These are phyloP conservation scores for Nephila pilipes DNA, from an alignment of 1,140 invertebrate genomes.

Conservation along the genomic window DNA sequence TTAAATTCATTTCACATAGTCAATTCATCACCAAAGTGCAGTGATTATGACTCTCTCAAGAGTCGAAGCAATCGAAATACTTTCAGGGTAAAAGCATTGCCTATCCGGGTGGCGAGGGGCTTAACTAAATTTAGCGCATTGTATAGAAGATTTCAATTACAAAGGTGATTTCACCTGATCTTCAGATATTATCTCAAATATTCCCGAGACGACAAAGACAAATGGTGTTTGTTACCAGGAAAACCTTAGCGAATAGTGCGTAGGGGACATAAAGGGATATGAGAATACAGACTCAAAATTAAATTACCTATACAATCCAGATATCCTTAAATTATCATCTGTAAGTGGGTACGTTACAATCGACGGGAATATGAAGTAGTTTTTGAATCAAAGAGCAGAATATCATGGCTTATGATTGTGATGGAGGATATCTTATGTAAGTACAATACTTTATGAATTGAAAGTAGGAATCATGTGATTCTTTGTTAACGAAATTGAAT, in stretches of 20 bases:
- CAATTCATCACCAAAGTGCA: neutral
- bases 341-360: no score
- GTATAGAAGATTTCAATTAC: neutral
- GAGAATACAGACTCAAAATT: neutral
- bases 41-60: neutral
- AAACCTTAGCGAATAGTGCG: neutral
- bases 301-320: conserved; percentile 23
- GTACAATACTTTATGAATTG: no score
- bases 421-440: no score
- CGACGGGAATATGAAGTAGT: no score
- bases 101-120: neutral
- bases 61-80: neutral
- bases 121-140: conserved; percentile 27
- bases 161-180: neutral
- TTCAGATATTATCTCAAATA: neutral
- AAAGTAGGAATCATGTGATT: no score
- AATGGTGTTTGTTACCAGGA: conserved; percentile 23
- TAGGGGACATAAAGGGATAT: neutral
- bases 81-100: neutral
- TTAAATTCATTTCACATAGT: neutral
- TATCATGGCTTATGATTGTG: no score
- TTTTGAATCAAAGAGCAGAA: no score
- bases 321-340: conserved; percentile 1
- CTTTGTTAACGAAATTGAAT: no score
- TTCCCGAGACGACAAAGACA: neutral